phyloP scores from a whole-genome alignment of 2,113 vertebrate species.

The Leucopsar rothschildi region DNA sequence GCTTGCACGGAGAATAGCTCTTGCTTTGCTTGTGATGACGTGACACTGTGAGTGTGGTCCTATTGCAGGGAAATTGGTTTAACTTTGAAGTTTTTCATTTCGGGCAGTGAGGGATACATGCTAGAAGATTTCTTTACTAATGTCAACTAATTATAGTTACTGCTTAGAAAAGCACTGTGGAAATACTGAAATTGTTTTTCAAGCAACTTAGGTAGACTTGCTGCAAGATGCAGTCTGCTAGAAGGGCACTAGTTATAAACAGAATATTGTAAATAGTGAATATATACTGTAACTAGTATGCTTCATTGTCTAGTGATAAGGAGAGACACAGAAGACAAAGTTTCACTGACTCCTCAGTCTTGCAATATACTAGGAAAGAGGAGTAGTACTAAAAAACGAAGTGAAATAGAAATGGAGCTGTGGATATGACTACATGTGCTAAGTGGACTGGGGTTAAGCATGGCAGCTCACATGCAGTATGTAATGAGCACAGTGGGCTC shows the following conservation, averaged over 20 bases:
- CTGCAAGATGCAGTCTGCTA: neutral
- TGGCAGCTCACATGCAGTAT: neutral
- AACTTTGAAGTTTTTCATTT: neutral
- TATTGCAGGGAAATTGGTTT: neutral
- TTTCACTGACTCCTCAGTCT: neutral
- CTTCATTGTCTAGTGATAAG: neutral
- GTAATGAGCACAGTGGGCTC: neutral
- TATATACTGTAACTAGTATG: neutral
- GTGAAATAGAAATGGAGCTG: neutral
- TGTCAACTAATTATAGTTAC: neutral
- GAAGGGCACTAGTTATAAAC: neutral
- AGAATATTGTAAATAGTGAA: neutral
- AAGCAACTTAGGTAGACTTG: neutral
- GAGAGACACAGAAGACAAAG: neutral
- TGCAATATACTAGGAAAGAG: neutral
- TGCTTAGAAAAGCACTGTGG: neutral
- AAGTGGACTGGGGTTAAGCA: neutral
- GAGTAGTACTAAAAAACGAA: neutral
- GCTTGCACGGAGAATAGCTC: neutral
- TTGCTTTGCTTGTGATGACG: neutral
- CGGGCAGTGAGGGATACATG: neutral
- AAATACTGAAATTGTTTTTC: neutral
- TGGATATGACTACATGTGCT: rapidly evolving
- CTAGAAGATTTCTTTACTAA: neutral
- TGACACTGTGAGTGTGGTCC: neutral